Percentiles rank a stretch among this genome's conserved stretches.
Evolutionary conservation across 2,888 invertebrate species (phyloP).

Genomic region (Conops quadrifasciatus): DNA sequence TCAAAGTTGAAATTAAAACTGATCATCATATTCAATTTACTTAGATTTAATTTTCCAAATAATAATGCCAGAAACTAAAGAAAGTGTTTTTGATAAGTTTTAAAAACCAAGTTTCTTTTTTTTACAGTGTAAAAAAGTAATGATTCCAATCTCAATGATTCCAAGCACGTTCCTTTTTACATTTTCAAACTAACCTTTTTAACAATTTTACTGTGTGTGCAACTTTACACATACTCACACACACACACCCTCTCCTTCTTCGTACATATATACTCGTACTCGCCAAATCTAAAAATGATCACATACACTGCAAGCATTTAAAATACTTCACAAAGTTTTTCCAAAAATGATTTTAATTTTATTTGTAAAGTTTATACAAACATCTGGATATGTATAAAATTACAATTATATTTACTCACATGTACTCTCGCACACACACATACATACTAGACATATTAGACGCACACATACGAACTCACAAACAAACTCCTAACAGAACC

Average conservation of each 20-base stretch:
- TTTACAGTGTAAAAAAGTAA: neutral
- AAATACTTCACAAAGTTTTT: neutral
- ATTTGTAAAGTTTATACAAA: slow-evolving; percentile 11
- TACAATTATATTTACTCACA: no score
- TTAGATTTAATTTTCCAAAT: no score
- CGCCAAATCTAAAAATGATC: no score
- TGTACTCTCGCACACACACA: neutral
- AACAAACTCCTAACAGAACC: no score
- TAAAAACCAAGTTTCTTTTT: no score
- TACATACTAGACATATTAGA: neutral
- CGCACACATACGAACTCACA: neutral
- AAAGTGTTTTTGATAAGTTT: no score
- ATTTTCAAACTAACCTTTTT: neutral
- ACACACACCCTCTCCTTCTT: neutral
- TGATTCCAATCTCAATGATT: neutral
- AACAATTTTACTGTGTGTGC: neutral
- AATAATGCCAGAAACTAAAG: no score
- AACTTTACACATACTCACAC: neutral
- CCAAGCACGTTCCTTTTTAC: no score
- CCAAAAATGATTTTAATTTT: neutral
- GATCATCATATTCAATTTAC: no score
- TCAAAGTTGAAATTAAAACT: no score
- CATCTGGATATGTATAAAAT: no score
- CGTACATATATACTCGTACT: neutral
- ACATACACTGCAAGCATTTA: neutral